Percentiles rank a stretch among this genome's conserved stretches.
Evolutionary conservation across 1,140 invertebrate species (phyloP).

Genomic region (Drosophila littoralis): DNA sequence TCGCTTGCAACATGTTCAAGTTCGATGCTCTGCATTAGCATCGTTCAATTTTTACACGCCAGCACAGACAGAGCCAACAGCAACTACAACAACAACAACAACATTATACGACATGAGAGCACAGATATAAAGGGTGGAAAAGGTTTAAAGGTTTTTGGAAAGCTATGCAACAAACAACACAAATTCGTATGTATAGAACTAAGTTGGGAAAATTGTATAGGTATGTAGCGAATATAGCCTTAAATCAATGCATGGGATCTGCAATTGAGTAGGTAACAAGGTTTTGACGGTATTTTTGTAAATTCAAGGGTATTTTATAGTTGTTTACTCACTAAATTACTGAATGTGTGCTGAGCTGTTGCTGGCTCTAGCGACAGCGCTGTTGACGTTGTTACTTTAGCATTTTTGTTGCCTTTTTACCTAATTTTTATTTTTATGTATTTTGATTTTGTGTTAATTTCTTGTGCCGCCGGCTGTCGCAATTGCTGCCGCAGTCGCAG

Average conservation of each 20-base stretch:
- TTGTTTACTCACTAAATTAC: neutral
- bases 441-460: conserved; percentile 63
- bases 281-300: neutral
- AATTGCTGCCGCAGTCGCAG: conserved; percentile 37
- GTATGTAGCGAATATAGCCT: neutral
- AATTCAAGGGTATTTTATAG: conserved; percentile 13
- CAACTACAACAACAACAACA: conserved; percentile 4
- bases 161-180: neutral
- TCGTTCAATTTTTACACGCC: neutral
- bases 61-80: conserved; percentile 13
- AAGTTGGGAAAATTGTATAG: neutral
- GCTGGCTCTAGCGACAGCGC: conserved; percentile 16
- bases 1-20: conserved; percentile 64
- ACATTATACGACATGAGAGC: neutral
- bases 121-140: conserved; percentile 5
- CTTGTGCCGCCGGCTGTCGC: conserved; percentile 50
- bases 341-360: neutral
- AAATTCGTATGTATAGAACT: neutral
- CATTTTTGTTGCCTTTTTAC: conserved; percentile 40
- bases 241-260: neutral
- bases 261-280: neutral
- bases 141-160: neutral
- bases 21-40: conserved; percentile 55
- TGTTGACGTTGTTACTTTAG: conserved; percentile 38
- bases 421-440: conserved; percentile 61